These are phyloP conservation scores for Margaritifera margaritifera DNA, from an alignment of 2,888 invertebrate species.

Conservation along the genomic window DNA sequence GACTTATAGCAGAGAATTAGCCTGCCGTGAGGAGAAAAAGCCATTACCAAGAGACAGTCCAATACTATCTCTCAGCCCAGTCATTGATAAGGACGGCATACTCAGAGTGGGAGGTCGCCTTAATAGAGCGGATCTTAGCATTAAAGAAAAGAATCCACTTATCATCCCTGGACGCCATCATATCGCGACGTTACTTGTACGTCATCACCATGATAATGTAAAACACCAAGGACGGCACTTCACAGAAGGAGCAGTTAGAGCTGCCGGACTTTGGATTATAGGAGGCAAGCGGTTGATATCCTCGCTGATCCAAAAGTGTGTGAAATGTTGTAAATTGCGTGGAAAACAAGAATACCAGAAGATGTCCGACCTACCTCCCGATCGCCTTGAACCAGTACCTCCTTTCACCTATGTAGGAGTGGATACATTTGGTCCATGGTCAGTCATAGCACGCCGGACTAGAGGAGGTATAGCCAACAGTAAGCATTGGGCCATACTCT, in stretches of 20 bases:
- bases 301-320: constrained; percentile 21
- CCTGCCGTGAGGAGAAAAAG: constrained; percentile 1
- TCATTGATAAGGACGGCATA: constrained; percentile 19
- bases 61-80: constrained; percentile 15
- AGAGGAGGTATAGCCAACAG: constrained; percentile 19
- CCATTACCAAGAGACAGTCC: constrained; percentile 14
- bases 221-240: constrained; percentile 37
- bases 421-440: constrained; percentile 34
- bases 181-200: constrained; percentile 19
- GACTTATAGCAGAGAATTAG: constrained; percentile 13
- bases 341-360: constrained; percentile 11
- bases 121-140: not conserved
- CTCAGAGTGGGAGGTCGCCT: constrained; percentile 32
- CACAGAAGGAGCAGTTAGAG: constrained; percentile 35
- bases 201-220: constrained; percentile 22
- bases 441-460: constrained; percentile 15
- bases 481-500: constrained; percentile 35
- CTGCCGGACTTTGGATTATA: constrained; percentile 34
- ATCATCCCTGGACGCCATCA: constrained; percentile 21
- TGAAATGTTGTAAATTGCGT: constrained; percentile 19
- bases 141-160: constrained; percentile 16
- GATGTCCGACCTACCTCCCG: constrained; percentile 27
- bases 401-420: constrained; percentile 37
- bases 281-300: constrained; percentile 21
- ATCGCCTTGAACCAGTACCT: constrained; percentile 18